These are phyloP conservation scores for human DNA, from an alignment of 2,113 vertebrate species.

Conservation along the genomic window GRCh38 chr22:28418001-28418500, in stretches of 20 bases:
- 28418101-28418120: slow-evolving; percentile 62
- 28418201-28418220: slow-evolving; percentile 80
- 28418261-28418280: slow-evolving; percentile 83
- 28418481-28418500: neutral
- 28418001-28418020: slow-evolving; percentile 43
- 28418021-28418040: neutral
- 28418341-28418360: slow-evolving; percentile 79
- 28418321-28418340: slow-evolving; percentile 79
- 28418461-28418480: neutral
- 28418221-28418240: slow-evolving; percentile 78
- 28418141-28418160: slow-evolving; percentile 74
- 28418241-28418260: slow-evolving; percentile 82
- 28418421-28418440: slow-evolving; percentile 34
- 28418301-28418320: slow-evolving; percentile 78
- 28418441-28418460: neutral
- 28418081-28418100: slow-evolving; percentile 55
- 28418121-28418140: slow-evolving; percentile 68
- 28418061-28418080: slow-evolving; percentile 49
- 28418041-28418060: slow-evolving; percentile 41
- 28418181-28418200: slow-evolving; percentile 71
- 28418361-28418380: slow-evolving; percentile 60
- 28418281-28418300: slow-evolving; percentile 83
- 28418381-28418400: slow-evolving; percentile 62
- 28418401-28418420: slow-evolving; percentile 35
- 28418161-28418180: slow-evolving; percentile 73